These are phyloP conservation scores for Siphamia tubifer DNA, from an alignment of 2,113 vertebrate species.

Conservation along the genomic window DNA sequence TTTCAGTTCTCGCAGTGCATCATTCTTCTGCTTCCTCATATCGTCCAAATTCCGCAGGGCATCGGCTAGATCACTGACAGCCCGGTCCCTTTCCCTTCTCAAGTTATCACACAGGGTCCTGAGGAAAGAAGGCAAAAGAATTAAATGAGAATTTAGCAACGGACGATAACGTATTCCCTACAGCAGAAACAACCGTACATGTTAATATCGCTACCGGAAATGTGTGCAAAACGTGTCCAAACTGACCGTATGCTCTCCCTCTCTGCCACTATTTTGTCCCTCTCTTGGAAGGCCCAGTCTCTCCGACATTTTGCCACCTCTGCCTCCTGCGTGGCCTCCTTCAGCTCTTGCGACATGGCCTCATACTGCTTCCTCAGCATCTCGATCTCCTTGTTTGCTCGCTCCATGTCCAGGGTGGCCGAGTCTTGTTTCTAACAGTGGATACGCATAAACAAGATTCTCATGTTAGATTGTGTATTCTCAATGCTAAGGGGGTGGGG, in stretches of 20 bases:
- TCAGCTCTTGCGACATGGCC: conserved; percentile 94
- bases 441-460: background rate
- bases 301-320: conserved; percentile 96
- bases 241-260: conserved; percentile 93
- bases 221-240: background rate
- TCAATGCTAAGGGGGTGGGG: too few species aligned
- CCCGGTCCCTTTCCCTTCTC: conserved; percentile 90
- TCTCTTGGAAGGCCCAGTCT: conserved; percentile 97
- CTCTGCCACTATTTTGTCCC: conserved; percentile 98
- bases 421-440: conserved; percentile 92
- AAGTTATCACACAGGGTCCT: conserved; percentile 96
- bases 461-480: background rate
- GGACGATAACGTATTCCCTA: too few species aligned
- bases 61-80: conserved; percentile 93
- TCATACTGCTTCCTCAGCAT: conserved; percentile 95
- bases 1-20: conserved; percentile 89
- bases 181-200: too few species aligned
- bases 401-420: conserved; percentile 92
- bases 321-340: conserved; percentile 94
- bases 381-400: conserved; percentile 96
- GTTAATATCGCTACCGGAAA: background rate
- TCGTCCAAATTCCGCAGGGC: conserved; percentile 95
- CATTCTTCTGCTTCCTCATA: conserved; percentile 95
- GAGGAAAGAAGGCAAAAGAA: background rate
- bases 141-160: too few species aligned